These are phyloP conservation scores for Bufotes viridis DNA, from an alignment of 2,797 vertebrate species.

Conservation along the genomic window DNA sequence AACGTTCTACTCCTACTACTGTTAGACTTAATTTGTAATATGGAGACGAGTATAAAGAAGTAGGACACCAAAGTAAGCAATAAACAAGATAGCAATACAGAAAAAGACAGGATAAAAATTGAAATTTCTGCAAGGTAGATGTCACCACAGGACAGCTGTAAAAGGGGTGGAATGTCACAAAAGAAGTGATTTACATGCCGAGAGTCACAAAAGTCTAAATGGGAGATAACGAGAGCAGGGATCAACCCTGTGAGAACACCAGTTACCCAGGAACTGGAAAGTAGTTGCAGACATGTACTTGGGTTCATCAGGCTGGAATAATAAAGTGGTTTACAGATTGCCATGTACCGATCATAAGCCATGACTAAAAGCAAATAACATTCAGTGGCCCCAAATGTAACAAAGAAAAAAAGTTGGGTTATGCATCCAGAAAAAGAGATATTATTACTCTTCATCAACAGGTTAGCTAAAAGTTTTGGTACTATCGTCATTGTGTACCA, in stretches of 20 bases:
- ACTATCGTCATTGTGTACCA: slow-evolving; percentile 62
- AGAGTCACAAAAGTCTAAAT: slow-evolving; percentile 58
- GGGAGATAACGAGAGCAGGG: slow-evolving; percentile 46
- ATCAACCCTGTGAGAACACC: slow-evolving; percentile 61
- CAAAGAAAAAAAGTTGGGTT: slow-evolving; percentile 59
- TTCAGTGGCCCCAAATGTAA: slow-evolving; percentile 63
- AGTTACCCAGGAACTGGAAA: slow-evolving; percentile 63
- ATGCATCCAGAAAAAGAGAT: slow-evolving; percentile 56
- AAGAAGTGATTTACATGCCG: slow-evolving; percentile 57
- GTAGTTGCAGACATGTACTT: slow-evolving; percentile 62
- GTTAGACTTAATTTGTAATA: slow-evolving; percentile 37
- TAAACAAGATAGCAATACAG: slow-evolving; percentile 50
- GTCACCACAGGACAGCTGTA: slow-evolving; percentile 59
- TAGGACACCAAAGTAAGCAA: slow-evolving; percentile 57
- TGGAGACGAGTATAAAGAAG: slow-evolving; percentile 43
- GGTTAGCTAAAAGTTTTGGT: slow-evolving; percentile 58
- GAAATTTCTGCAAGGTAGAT: slow-evolving; percentile 52
- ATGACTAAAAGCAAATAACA: slow-evolving; percentile 66
- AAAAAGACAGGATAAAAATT: slow-evolving; percentile 51
- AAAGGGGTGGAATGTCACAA: slow-evolving; percentile 57
- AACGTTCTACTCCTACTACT: slow-evolving; percentile 36
- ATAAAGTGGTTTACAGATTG: slow-evolving; percentile 66
- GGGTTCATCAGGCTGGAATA: slow-evolving; percentile 64
- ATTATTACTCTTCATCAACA: slow-evolving; percentile 25
- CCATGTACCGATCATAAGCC: slow-evolving; percentile 66